Conservation (phyloP, 2,113 vertebrate genomes). For the Emydura subglobosa region DNA sequence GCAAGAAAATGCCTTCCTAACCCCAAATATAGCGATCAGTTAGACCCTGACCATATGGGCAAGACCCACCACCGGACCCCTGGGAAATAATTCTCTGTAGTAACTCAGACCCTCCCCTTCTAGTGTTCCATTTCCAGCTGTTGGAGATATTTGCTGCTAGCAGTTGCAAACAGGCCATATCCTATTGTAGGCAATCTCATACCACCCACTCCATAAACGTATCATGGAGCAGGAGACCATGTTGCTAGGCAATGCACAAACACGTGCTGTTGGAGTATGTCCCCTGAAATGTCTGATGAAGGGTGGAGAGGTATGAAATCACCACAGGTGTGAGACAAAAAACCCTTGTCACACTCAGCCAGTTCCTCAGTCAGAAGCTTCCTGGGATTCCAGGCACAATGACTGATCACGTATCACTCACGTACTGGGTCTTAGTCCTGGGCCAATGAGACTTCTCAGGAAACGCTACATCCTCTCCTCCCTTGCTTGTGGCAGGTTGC, state of each 20-base stretch:
- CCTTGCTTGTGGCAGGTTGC: neutral
- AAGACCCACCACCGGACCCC: neutral
- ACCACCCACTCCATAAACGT: neutral
- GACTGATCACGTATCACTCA: neutral
- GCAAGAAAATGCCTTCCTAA: neutral
- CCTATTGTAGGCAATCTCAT: neutral
- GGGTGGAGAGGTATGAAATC: neutral
- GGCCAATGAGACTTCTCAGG: neutral
- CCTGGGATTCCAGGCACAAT: neutral
- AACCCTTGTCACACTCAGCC: rapidly evolving
- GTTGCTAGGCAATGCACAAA: neutral
- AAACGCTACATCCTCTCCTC: rapidly evolving
- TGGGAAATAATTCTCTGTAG: neutral
- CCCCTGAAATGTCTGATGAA: neutral
- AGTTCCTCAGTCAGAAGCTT: neutral
- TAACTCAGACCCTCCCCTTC: neutral
- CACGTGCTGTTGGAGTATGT: neutral
- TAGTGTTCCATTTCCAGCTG: neutral
- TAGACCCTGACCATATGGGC: neutral
- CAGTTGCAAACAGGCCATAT: neutral
- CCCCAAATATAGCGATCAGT: neutral
- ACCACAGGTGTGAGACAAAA: neutral
- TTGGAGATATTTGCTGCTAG: neutral
- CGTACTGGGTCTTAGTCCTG: neutral
- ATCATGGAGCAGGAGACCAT: neutral